phyloP scores from a whole-genome alignment of 2,113 vertebrate species.

The Lampris megalopsis region DNA sequence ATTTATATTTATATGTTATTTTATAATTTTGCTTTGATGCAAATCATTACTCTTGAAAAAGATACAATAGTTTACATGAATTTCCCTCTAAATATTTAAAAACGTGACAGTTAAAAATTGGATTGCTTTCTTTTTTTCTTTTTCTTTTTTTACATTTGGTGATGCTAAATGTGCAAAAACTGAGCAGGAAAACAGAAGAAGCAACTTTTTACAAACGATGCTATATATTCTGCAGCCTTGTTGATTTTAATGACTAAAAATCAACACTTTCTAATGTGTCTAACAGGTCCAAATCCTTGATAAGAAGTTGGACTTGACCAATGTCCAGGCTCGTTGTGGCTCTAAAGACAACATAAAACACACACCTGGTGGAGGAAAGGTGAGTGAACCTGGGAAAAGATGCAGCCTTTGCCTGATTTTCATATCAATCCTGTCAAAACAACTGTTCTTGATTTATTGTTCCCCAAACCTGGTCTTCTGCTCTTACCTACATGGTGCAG shows the following conservation, averaged over 20 bases:
- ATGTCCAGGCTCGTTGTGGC: conserved; percentile 92
- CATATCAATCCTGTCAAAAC: background rate
- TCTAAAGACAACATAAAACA: conserved; percentile 98
- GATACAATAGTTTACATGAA: too few relatives aligned
- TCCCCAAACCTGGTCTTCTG: background rate
- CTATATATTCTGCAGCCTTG: background rate
- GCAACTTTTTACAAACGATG: too few relatives aligned
- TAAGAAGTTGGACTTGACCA: conserved; percentile 94
- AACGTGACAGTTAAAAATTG: too few relatives aligned
- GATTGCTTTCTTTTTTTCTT: too few relatives aligned
- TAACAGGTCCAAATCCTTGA: conserved; percentile 94
- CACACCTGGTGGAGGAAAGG: conserved; percentile 94
- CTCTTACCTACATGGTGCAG: background rate
- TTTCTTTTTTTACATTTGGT: too few relatives aligned
- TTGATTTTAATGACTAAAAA: background rate
- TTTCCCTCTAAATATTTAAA: too few relatives aligned
- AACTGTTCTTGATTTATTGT: background rate
- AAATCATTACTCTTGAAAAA: too few relatives aligned
- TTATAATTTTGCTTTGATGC: too few relatives aligned
- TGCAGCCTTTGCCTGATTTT: conserved; percentile 11
- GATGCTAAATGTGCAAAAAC: too few relatives aligned
- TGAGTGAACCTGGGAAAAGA: conserved; percentile 78
- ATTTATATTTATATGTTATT: too few relatives aligned
- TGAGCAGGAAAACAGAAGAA: too few relatives aligned
- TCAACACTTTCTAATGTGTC: conserved; percentile 6